Conservation (phyloP, 2,797 vertebrate genomes). For the Pipistrellus nathusii region DNA sequence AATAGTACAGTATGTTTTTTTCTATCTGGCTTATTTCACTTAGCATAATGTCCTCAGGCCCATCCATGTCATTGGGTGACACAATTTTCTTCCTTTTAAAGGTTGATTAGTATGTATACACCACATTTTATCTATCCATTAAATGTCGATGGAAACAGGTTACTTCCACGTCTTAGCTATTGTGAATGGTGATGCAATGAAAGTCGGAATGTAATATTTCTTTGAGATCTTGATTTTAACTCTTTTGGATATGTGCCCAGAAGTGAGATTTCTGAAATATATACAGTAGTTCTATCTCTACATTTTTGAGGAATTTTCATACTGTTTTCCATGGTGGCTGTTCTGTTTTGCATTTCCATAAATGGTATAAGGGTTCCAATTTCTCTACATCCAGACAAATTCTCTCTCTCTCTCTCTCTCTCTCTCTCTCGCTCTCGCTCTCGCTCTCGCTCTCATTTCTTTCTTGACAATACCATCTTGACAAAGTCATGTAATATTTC, state of each 20-base stretch:
- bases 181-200: not conserved
- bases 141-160: not conserved
- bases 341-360: not conserved
- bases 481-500: not conserved
- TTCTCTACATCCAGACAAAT: not conserved
- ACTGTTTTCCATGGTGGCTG: not conserved
- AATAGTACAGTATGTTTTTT: not conserved
- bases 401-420: not conserved
- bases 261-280: not conserved
- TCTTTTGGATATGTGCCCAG: not conserved
- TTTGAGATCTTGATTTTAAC: not conserved
- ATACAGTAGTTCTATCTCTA: not conserved
- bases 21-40: not conserved
- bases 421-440: not conserved
- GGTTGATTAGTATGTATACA: not conserved
- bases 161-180: not conserved
- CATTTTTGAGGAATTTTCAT: not conserved
- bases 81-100: not conserved
- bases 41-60: not conserved
- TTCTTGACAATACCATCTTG: not conserved
- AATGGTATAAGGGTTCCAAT: not conserved
- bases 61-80: not conserved
- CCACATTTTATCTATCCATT: not conserved
- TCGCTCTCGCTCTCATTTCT: not conserved
- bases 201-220: not conserved